These are phyloP conservation scores for Phalloptychus januarius DNA, from an alignment of 2,797 vertebrate species.

Conservation along the genomic window DNA sequence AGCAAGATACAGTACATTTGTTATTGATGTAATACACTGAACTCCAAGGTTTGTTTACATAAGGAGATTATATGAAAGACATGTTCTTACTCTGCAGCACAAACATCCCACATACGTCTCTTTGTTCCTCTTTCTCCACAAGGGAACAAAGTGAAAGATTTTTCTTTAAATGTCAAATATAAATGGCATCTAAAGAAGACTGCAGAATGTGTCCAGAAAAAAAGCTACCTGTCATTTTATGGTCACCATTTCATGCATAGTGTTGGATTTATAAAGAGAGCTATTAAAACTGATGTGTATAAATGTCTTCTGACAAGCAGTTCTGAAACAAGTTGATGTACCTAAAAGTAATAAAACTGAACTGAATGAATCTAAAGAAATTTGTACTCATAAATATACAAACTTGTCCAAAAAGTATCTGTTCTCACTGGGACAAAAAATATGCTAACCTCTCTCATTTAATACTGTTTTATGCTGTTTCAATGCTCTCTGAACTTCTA, in stretches of 20 bases:
- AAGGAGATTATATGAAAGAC: not conserved
- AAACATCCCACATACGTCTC: not conserved
- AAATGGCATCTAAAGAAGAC: constrained; percentile 6
- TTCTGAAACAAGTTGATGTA: not conserved
- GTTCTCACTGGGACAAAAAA: not conserved
- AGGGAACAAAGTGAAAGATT: not conserved
- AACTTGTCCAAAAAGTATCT: not conserved
- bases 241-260: not conserved
- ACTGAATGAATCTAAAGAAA: not conserved
- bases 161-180: constrained; percentile 31
- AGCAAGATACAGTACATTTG: not conserved
- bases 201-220: not conserved
- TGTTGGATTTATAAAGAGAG: not conserved
- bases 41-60: not conserved
- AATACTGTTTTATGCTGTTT: not conserved
- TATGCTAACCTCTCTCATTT: not conserved
- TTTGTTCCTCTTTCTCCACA: not conserved
- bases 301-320: not conserved
- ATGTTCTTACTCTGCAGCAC: not conserved
- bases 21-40: not conserved
- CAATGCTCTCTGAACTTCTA: not conserved
- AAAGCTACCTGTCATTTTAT: not conserved
- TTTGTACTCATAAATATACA: not conserved
- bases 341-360: not conserved
- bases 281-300: not conserved